These are phyloP conservation scores for Palythoa grandis DNA, from an alignment of 92 coral and sea anemone genomes.

Conservation along the genomic window DNA sequence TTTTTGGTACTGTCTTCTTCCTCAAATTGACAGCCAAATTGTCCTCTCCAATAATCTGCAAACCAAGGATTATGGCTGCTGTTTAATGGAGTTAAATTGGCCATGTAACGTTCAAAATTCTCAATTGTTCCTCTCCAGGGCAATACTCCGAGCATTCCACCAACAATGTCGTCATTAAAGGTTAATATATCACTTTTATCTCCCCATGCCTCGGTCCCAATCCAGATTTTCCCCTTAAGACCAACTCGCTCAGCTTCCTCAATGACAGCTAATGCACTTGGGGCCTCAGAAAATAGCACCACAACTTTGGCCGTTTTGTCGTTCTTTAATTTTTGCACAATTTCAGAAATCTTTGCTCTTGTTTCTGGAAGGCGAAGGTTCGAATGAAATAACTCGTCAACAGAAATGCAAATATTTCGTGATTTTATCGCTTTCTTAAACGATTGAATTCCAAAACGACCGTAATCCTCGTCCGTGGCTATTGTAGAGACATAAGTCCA, in stretches of 20 bases:
- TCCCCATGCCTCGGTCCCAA: conserved; percentile 98
- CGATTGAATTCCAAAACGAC: conserved; percentile 87
- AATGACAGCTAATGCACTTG: conserved; percentile 82
- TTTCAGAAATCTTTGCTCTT: conserved; percentile 67
- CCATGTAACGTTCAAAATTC: conserved; percentile 74
- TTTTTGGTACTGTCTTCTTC: not conserved
- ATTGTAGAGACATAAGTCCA: conserved; percentile 94
- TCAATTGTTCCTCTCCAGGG: conserved; percentile 76
- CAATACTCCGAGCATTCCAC: conserved; percentile 88
- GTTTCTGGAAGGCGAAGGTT: conserved; percentile 71
- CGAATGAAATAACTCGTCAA: conserved; percentile 86
- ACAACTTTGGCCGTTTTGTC: conserved; percentile 80
- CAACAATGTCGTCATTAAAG: conserved; percentile 66
- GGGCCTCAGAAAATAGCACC: conserved; percentile 86
- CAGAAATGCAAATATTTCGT: conserved; percentile 82
- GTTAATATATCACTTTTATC: conserved; percentile 67
- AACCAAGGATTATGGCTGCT: conserved; percentile 87
- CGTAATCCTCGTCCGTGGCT: conserved; percentile 96
- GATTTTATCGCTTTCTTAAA: conserved; percentile 85
- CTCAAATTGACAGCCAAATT: conserved; percentile 56
- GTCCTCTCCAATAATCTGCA: conserved; percentile 79
- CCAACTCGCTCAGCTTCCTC: conserved; percentile 89
- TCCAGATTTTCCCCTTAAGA: conserved; percentile 87
- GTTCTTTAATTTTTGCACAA: conserved; percentile 68
- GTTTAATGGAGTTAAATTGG: conserved; percentile 64